Base-by-base conservation (phyloP, 2,113 vertebrate genomes). In the Chaetura pelagica region DNA sequence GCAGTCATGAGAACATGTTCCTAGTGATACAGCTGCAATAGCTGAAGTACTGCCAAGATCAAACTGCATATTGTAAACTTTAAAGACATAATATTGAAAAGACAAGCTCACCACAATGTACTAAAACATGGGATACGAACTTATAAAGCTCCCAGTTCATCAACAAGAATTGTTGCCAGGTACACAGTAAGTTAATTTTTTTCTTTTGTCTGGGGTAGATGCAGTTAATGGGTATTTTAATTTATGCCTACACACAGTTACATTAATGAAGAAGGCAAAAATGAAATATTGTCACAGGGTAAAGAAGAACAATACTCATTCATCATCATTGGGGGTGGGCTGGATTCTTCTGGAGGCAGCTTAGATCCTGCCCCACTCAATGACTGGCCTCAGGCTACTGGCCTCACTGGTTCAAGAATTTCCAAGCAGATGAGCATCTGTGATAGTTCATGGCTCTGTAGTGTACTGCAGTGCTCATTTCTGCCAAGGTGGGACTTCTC, bases 1-100 rank as follows among this genome's bases (percentile, higher is more conserved):
- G 46, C 13, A 89, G 57, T 49, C 40, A 46, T 23, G 23, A 94
- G 61, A 78, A 75, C 22, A 15, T n/a, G 35, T 64, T 68, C 86
- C 79, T 84, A 66, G 76, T 90, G 29, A 66, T 34, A 62, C 92
- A 95, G 83, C 96, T 97, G 90, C 68, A 90, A 20, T 21, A 72
- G 85, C 57, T 64, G 49, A 82, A 89, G 73, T 68, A 81, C 58
- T 76, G 92, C 88, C 90, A 94, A 63, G 76, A 84, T 58, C 57
- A 75, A 83, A 49, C 40, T 35, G 19, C 35, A 35, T 66, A 59
- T 57, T 67, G 76, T 49, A 81, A 89, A 67, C 10, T 62, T 67
- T 42, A 38, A 81, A 90, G 71, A 86, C 8, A 15, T 49, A 62
- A 63, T 78, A 74, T 19, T 78, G 63, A 84, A 94, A 67, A 90